Conservation (phyloP, 2,113 vertebrate genomes). For the Anhinga anhinga region DNA sequence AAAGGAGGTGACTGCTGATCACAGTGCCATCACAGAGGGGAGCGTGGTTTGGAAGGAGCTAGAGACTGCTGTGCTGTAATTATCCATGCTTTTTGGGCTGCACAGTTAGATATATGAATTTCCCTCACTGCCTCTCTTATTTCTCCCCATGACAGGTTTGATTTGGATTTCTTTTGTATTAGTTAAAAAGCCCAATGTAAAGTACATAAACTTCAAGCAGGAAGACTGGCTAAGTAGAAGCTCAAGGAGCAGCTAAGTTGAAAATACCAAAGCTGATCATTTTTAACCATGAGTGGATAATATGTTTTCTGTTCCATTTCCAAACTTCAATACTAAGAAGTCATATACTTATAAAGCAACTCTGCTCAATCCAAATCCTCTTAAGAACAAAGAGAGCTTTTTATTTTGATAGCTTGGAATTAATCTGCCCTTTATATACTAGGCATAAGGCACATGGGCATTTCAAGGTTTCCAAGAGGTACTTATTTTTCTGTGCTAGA, state of each 20-base stretch:
- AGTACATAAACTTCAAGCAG: not conserved
- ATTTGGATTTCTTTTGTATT: not conserved
- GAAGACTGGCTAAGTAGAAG: not conserved
- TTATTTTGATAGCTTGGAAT: slow-evolving; percentile 35
- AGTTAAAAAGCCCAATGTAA: not conserved
- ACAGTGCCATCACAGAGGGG: not conserved
- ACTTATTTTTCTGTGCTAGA: not conserved
- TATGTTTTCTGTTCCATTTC: not conserved
- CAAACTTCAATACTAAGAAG: not conserved
- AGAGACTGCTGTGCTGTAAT: not conserved
- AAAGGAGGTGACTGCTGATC: accelerated
- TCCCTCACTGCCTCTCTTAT: not conserved
- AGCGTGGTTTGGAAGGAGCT: not conserved
- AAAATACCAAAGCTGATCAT: not conserved
- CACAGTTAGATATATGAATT: not conserved
- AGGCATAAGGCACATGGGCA: not conserved
- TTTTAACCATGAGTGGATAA: not conserved
- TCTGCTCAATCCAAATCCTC: slow-evolving; percentile 43
- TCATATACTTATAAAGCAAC: slow-evolving; percentile 33
- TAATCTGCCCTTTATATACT: slow-evolving; percentile 4
- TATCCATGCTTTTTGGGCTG: not conserved
- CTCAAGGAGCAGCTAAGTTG: not conserved
- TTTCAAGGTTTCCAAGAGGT: not conserved
- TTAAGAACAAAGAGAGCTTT: slow-evolving; percentile 43
- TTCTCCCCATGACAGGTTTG: not conserved